phyloP scores from a whole-genome alignment of 2,797 vertebrate species.

The Arctocebus calabarensis region DNA sequence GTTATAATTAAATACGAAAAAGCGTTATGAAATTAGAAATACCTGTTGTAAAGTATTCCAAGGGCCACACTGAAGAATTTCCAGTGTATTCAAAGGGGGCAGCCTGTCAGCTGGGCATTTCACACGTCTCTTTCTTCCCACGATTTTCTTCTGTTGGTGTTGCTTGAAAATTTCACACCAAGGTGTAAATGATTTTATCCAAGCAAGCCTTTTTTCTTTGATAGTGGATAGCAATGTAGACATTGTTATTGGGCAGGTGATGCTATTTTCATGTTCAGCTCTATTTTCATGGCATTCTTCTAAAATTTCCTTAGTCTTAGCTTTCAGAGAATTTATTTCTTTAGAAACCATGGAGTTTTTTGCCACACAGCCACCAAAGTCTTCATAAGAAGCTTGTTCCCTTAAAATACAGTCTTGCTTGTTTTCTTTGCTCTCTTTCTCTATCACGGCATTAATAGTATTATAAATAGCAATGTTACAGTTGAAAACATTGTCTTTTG shows the following conservation, averaged over 20 bases:
- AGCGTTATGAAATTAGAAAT: conserved; percentile 65
- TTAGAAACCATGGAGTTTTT: conserved; percentile 51
- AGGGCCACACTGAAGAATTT: conserved; percentile 88
- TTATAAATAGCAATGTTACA: conserved; percentile 31
- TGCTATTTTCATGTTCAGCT: not conserved
- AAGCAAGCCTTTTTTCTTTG: conserved; percentile 91
- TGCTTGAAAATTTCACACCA: conserved; percentile 91
- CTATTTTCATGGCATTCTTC: conserved; percentile 22
- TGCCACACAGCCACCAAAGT: not conserved
- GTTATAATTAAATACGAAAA: not conserved
- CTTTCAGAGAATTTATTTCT: conserved; percentile 57
- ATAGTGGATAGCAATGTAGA: conserved; percentile 83
- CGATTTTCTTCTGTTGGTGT: conserved; percentile 87
- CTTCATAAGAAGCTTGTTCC: conserved; percentile 1
- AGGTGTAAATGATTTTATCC: conserved; percentile 91
- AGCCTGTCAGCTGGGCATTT: conserved; percentile 79
- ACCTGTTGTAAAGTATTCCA: conserved; percentile 92
- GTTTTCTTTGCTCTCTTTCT: conserved; percentile 48
- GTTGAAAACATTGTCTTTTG: not conserved
- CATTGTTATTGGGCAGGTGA: conserved; percentile 22
- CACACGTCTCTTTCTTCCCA: conserved; percentile 76
- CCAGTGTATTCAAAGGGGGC: conserved; percentile 87
- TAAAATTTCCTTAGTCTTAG: conserved; percentile 56
- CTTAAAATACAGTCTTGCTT: not conserved
- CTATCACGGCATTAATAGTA: not conserved